Percentiles rank a stretch among this genome's conserved stretches.
These are phyloP conservation scores for Zapornia atra DNA, from an alignment of 2,113 vertebrate genomes.

Conservation along the genomic window DNA sequence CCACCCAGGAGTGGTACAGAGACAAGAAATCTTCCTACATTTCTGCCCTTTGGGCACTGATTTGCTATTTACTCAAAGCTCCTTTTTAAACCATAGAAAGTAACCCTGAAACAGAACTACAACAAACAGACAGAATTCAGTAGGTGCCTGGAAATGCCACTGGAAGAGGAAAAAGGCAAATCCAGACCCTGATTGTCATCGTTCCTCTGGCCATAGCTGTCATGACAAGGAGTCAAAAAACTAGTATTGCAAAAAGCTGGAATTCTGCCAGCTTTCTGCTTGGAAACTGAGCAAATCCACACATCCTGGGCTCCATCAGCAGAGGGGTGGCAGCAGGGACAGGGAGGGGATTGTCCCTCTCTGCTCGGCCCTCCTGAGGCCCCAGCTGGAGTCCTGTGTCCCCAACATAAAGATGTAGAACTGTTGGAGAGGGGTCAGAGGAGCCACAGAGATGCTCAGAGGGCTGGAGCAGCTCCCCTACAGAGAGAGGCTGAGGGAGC, in stretches of 20 bases:
- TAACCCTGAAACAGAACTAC: not conserved
- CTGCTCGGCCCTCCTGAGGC: too few species aligned
- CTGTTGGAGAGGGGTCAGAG: too few species aligned
- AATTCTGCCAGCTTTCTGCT: not conserved
- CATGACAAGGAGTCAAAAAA: not conserved
- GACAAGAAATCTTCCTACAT: not conserved
- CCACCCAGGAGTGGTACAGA: not conserved
- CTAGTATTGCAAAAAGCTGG: not conserved
- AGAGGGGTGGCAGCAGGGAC: too few species aligned
- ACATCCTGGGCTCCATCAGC: not conserved
- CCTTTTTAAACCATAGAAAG: not conserved
- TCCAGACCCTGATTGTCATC: not conserved
- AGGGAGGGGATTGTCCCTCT: too few species aligned
- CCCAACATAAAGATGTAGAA: too few species aligned
- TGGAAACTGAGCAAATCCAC: not conserved
- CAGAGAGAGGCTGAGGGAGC: too few species aligned
- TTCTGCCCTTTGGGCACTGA: not conserved
- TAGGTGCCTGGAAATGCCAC: not conserved
- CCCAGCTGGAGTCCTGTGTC: too few species aligned
- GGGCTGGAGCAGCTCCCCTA: too few species aligned
- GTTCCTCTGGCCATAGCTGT: not conserved
- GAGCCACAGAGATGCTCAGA: too few species aligned
- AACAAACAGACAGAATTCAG: not conserved
- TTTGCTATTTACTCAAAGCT: not conserved
- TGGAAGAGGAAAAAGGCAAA: not conserved